Base-by-base conservation (phyloP, 2,113 vertebrate genomes). In the Erpornis zantholeuca region DNA sequence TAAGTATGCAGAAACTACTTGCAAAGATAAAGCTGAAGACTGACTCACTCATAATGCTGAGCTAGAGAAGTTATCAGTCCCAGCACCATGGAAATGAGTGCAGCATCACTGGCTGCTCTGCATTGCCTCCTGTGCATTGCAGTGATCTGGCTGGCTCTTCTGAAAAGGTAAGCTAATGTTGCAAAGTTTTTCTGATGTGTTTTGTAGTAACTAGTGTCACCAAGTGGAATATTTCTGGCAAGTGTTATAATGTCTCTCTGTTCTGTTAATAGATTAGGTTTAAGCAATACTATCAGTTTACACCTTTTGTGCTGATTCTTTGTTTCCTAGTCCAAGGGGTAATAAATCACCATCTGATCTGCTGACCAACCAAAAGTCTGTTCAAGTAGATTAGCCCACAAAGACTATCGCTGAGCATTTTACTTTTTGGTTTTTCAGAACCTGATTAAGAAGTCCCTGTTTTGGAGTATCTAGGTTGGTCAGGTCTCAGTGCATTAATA, bases 301-400 rank as follows among this genome's bases (percentile, higher is more conserved):
- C 50, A 57, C 40, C n/a, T 90, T 90, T 88, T 86, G 47, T 95
- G 85, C 79, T 93, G 93, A 78, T 73, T 81, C 75, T 76, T 52
- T 88, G 15, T 70, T 95, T 94, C 40, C 15, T 45, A 38, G 45
- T 47, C 64, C 31, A 56, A 60, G n/a, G 85, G 49, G 20, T 90
- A 90, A 92, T 90, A 95, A 94, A 95, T 94, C 68, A 60, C n/a
- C 13, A 10, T 63, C 49, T 0, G 2, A 49, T 68, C n/a, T 95
- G 79, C 80, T 92, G 85, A 96, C 88, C 49, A 70, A 36, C 15
- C 28, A 63, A 21, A 83, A 92, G 19, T 36, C 56, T 29, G 4
- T 81, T 86, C 33, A 47, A 92, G 49, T 78, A 63, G 81, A 75
- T 71, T 75, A 61, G 40, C 60, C 52, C 64, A 60, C 17, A 11